Evolutionary conservation across 1,140 invertebrate genomes (phyloP).

Genomic region (Conus ventricosus): DNA sequence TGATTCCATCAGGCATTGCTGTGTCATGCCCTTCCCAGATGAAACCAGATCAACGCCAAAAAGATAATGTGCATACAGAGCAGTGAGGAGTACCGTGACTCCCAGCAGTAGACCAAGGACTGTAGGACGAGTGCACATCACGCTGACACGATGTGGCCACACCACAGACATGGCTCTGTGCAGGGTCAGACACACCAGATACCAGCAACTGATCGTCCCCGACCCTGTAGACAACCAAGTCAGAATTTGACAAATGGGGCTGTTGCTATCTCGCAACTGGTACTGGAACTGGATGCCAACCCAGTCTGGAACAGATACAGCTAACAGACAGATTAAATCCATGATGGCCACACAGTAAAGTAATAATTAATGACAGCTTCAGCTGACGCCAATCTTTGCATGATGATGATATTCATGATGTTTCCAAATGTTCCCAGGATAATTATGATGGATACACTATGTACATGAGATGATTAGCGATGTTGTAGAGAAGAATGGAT

Average conservation of each 20-base stretch:
- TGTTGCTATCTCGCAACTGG: not conserved
- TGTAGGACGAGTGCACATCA: not conserved
- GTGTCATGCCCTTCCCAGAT: not conserved
- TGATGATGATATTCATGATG: too few relatives aligned
- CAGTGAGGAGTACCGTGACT: not conserved
- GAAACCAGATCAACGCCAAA: not conserved
- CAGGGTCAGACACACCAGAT: not conserved
- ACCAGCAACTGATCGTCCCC: not conserved
- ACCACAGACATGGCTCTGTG: slow-evolving; percentile 16
- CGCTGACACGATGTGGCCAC: slow-evolving; percentile 6
- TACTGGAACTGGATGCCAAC: not conserved
- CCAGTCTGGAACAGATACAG: not conserved
- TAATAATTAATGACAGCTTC: not conserved
- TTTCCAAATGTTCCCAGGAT: not conserved
- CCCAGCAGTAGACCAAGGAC: not conserved
- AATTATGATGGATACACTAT: not conserved
- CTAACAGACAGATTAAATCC: not conserved
- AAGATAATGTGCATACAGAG: not conserved
- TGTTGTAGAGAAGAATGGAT: not conserved
- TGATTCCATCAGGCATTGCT: not conserved
- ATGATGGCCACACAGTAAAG: not conserved
- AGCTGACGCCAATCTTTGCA: not conserved
- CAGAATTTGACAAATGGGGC: not conserved
- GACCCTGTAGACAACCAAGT: too few relatives aligned
- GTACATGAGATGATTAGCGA: not conserved